Conservation (phyloP, 92 coral and sea anemone genomes). For the Umimayanthus kanabou region DNA sequence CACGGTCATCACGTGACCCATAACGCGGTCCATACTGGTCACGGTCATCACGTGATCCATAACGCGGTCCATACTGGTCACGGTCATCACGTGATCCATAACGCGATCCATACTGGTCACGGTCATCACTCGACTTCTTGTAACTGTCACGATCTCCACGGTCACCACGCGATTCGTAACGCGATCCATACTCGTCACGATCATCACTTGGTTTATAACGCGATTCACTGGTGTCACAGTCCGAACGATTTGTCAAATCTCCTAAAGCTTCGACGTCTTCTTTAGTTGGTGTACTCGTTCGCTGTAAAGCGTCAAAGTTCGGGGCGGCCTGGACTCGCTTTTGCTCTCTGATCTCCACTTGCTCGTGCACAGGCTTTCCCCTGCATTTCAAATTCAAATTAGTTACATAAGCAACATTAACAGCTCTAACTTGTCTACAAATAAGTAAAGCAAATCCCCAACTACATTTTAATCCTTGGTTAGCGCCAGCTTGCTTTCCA, state of each 20-base stretch:
- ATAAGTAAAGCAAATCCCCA: too few species aligned
- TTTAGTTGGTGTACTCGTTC: not conserved
- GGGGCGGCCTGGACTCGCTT: conserved; percentile 12
- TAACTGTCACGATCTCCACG: not conserved
- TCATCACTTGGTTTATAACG: conserved; percentile 3
- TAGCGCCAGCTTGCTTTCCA: too few species aligned
- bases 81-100: not conserved
- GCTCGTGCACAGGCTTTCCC: conserved; percentile 38
- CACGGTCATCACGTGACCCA: not conserved
- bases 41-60: conserved; percentile 2
- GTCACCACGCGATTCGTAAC: not conserved
- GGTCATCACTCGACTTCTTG: not conserved
- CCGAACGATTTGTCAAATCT: not conserved
- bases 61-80: not conserved
- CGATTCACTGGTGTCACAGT: not conserved
- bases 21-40: not conserved
- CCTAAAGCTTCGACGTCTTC: conserved; percentile 24
- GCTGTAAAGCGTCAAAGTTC: conserved; percentile 9
- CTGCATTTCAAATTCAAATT: not conserved
- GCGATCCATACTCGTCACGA: not conserved
- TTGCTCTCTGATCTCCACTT: conserved; percentile 23
- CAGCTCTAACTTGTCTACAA: too few species aligned
- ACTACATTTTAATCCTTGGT: too few species aligned
- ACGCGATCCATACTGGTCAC: not conserved
- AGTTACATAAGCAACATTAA: not conserved